Percentiles rank a stretch among this genome's conserved stretches.
Evolutionary conservation across 2,797 vertebrate species (phyloP).

Genomic region (Gambelia wislizenii): DNA sequence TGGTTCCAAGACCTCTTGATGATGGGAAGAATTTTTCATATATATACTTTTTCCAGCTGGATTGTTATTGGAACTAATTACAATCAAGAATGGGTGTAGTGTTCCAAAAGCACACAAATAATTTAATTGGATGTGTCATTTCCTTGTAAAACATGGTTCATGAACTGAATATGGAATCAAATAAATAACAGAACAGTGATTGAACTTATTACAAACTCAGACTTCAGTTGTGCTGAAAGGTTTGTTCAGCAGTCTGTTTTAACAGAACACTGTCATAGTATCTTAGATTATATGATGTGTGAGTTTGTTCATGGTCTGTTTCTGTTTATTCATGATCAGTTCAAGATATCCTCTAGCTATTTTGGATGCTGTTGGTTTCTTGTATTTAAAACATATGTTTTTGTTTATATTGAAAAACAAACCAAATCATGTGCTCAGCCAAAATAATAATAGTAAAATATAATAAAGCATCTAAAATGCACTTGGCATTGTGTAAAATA

Average conservation of each 20-base stretch:
- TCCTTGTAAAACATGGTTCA: background rate
- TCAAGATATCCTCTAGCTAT: background rate
- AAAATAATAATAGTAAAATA: background rate
- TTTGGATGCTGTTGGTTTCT: background rate
- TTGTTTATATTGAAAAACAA: background rate
- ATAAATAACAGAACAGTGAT: slow-evolving; percentile 13
- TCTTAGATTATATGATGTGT: background rate
- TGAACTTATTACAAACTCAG: background rate
- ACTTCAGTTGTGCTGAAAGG: background rate
- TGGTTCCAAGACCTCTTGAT: slow-evolving; percentile 46
- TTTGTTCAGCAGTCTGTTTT: background rate
- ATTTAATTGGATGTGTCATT: slow-evolving; percentile 31
- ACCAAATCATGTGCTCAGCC: background rate
- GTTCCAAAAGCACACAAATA: slow-evolving; percentile 11
- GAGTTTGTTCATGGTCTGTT: background rate
- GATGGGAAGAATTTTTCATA: slow-evolving; percentile 60
- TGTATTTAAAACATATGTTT: background rate
- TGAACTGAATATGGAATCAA: slow-evolving; percentile 14
- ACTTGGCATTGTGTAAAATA: background rate
- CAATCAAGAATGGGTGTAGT: background rate
- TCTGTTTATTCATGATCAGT: background rate
- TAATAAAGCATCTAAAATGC: background rate
- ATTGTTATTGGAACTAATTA: slow-evolving; percentile 48
- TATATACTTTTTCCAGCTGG: background rate
- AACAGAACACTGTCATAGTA: background rate